Base-by-base conservation (phyloP, 2,797 vertebrate species). In the Graptemys geographica region DNA sequence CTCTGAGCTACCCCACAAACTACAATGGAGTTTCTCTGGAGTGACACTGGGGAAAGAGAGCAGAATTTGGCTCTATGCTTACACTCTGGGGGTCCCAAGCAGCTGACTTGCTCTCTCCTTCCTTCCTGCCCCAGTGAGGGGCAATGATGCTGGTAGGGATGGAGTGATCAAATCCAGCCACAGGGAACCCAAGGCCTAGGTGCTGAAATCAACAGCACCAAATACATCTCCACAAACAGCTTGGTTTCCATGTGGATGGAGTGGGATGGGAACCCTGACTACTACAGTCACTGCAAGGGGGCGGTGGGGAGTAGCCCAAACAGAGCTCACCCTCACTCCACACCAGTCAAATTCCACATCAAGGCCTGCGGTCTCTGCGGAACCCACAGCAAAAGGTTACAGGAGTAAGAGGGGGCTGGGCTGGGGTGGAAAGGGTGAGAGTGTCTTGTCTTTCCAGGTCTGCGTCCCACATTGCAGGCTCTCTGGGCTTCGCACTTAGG, bases 181-280 rank as follows among this genome's bases (percentile, higher is more conserved):
- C 0, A 52, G 11, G 33, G 51, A 33, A 79, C 11, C 25, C 13
- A 76, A 69, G 83, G 78, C 55, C 53, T 86, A 2, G 0, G 31
- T 18, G 56, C 90, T 76, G 1, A 2, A 37, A 44, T 57, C 56
- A 88, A 81, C 57, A 8, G 4, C 37, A 52, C 62, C 1, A 69
- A 87, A 87, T 5, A 15, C 5, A 78, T 80, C 49, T 69, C 90
- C 25, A 90, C 69, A 84, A 27, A 33, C 0, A 2, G 62, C 87
- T 53, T 31, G 37, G 6, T 0, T 51, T 37, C 76, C 7, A 27
- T 16, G 28, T 6, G 69, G 53, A 7, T 85, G 44, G 80, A 69
- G 62, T n/a, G 79, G 84, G 83, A 83, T 23, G 18, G 0, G 72
- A 49, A 69, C 9, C 0, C 0, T 49, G 53, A 57, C 0, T 0